Percentiles rank a stretch among this genome's conserved stretches.
Evolutionary conservation across 2,113 vertebrate species (phyloP).

Genomic region (Callionymus lyra): DNA sequence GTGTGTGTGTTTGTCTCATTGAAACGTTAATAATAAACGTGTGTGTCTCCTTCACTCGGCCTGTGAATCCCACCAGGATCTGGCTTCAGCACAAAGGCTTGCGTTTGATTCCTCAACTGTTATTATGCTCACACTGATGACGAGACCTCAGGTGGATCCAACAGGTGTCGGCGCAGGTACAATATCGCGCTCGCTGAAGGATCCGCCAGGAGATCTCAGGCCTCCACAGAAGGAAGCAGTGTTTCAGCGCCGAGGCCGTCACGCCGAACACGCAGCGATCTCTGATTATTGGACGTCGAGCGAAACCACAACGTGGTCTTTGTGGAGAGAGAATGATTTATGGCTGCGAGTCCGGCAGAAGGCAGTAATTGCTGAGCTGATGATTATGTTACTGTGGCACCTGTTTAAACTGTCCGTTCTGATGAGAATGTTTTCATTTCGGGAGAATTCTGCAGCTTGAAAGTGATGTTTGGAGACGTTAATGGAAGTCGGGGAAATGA

Average conservation of each 20-base stretch:
- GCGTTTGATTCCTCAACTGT: conserved; percentile 64
- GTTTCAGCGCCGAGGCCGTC: no score
- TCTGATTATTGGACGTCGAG: conserved; percentile 57
- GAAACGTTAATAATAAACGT: no score
- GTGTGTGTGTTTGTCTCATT: conserved; percentile 54
- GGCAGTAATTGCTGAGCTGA: conserved; percentile 57
- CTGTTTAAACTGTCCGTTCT: conserved; percentile 59
- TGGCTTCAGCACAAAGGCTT: conserved; percentile 57
- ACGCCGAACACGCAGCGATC: conserved; percentile 50
- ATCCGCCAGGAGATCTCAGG: conserved; percentile 42
- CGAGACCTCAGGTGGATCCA: conserved; percentile 61
- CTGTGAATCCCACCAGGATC: conserved; percentile 64
- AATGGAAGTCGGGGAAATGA: conserved; percentile 33
- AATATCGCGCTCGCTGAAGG: conserved; percentile 66
- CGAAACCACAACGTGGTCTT: conserved; percentile 50
- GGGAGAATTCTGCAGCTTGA: conserved; percentile 40
- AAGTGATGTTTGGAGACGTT: conserved; percentile 40
- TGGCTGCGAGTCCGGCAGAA: conserved; percentile 48
- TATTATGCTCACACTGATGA: conserved; percentile 66
- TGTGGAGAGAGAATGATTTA: conserved; percentile 57
- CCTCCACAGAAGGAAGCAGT: conserved; percentile 52
- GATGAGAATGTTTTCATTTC: conserved; percentile 57
- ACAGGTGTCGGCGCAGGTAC: conserved; percentile 67
- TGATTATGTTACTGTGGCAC: conserved; percentile 61
- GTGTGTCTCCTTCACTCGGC: conserved; percentile 27